Evolutionary conservation across 2,797 vertebrate genomes (phyloP), one percentile per base, ranked within the genome.

Genomic region (Pseudochirops corinnae): DNA sequence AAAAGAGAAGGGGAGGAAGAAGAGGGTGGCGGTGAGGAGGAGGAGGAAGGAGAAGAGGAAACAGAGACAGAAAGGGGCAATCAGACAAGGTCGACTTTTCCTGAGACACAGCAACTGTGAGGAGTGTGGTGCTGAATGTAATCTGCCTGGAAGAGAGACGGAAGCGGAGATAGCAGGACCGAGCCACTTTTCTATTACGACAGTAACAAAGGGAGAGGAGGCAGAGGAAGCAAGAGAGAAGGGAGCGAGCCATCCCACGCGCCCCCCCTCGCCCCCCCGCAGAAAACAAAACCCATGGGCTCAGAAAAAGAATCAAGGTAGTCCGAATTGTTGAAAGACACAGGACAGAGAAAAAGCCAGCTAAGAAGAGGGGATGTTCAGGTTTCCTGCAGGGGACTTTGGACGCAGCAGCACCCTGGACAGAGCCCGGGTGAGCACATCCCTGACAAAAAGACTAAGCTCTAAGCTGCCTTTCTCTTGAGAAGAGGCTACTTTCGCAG

Each of bases 321-420:
- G 46, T 74, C 92, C 0, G 87, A 12, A 33, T n/a, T 58, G 67
- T 92, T 7, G 56, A 28, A n/a, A 95, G 56, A 90, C 87, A 46
- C 21, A 4, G 39, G 24, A 46, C 18, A 29, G 92, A 11, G 46
- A 33, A 62, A 91, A 33, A 13, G 16, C 56, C 14, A 46, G n/a
- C 39, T 82, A 26, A 4, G 39, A 13, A 3, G 39, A 53, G 50
- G 7, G 33, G 91, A 95, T 90, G 9, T 56, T 91, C 87, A 7
- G 55, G 13, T 91, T 52, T 87, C 94, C 93, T 16, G 91, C 94
- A 52, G 46, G 67, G 93, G 94, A 58, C 50, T 14, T 46, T 12
- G 94, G 95, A 95, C 94, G 62, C 62, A 46, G 95, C 98, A 98
- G 98, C 90, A 99, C 99, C 98, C 97, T 98, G 98, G 98, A 98